These are phyloP conservation scores for Pristionchus arcanus DNA, from an alignment of 2,888 invertebrate species.

Conservation along the genomic window DNA sequence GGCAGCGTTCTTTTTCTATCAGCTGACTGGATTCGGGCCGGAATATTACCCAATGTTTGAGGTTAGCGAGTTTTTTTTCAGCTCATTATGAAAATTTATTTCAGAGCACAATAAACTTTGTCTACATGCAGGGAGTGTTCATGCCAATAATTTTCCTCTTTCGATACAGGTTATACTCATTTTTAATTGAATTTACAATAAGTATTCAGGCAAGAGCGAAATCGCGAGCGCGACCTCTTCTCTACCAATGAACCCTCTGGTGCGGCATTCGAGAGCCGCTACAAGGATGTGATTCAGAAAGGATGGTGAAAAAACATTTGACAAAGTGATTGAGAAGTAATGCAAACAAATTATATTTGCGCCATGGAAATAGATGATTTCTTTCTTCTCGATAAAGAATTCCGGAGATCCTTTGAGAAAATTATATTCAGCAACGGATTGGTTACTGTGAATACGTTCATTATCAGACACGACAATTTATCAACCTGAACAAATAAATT, in stretches of 20 bases:
- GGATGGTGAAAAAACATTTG: not conserved
- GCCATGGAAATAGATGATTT: not conserved
- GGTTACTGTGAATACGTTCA: not conserved
- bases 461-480: not conserved
- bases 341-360: not conserved
- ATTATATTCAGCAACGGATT: not conserved
- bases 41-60: constrained; percentile 28
- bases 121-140: constrained; percentile 16
- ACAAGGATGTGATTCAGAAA: constrained; percentile 14
- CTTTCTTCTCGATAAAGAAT: not conserved
- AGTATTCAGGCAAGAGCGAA: not conserved
- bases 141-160: constrained; percentile 13
- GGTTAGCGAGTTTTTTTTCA: too few relatives aligned
- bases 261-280: not conserved
- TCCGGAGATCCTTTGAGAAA: not conserved
- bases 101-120: constrained; percentile 1
- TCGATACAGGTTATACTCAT: not conserved
- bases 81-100: not conserved
- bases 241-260: not conserved
- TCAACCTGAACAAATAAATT: not conserved
- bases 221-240: not conserved
- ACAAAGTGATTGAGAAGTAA: not conserved
- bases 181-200: not conserved
- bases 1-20: not conserved
- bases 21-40: not conserved